A percentile compares a stretch with the other conserved stretches of the same genome.
These are phyloP conservation scores for Sphaerophoria rueppellii DNA, from an alignment of 2,888 invertebrate genomes.

Conservation along the genomic window DNA sequence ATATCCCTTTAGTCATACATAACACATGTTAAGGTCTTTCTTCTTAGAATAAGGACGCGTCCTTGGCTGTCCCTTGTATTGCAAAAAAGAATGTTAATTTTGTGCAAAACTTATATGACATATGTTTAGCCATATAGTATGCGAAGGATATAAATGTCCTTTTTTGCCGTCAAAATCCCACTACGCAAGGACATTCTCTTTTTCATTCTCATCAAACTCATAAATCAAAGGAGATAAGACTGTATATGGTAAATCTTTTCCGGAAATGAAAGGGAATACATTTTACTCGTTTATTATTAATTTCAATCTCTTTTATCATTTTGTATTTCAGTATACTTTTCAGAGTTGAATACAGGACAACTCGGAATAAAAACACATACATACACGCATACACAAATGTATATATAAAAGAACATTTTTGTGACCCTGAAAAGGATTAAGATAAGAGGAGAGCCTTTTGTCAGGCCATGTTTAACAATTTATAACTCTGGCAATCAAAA, in stretches of 20 bases:
- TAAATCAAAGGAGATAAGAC: constrained; percentile 24
- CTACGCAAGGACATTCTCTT: background rate
- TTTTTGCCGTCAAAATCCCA: background rate
- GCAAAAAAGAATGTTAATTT: constrained; percentile 3
- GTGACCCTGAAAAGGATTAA: no score
- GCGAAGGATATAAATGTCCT: background rate
- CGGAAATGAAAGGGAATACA: constrained; percentile 15
- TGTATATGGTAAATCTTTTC: background rate
- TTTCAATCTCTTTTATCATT: constrained; percentile 28
- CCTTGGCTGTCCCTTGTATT: background rate
- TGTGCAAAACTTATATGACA: constrained; percentile 1
- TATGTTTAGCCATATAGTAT: background rate
- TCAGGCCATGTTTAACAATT: no score
- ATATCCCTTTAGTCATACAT: no score
- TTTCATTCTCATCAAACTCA: background rate
- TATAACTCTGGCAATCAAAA: no score
- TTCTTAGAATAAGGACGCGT: background rate
- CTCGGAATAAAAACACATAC: no score
- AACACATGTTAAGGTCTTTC: no score
- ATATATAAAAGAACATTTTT: no score
- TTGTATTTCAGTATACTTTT: background rate
- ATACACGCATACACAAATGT: no score
- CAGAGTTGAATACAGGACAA: no score
- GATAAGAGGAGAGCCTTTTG: no score
- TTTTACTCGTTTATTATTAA: constrained; percentile 13